Evolutionary conservation across 2,797 vertebrate species (phyloP).

Genomic region (Schizothorax lantsangensis): DNA sequence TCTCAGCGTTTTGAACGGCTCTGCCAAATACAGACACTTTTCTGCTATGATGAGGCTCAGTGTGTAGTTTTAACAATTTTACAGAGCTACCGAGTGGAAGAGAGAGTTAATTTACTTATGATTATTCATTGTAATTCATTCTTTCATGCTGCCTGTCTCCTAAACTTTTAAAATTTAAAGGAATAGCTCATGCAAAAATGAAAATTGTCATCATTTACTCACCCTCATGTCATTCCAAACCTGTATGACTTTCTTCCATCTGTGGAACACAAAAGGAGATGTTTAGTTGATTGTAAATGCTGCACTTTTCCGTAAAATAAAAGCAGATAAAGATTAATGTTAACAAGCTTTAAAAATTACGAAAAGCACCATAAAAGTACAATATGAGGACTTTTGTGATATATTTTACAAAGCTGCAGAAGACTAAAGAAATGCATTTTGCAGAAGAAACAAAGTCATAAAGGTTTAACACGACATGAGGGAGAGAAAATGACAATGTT

Average conservation of each 20-base stretch:
- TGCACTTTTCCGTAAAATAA: neutral
- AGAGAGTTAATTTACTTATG: neutral
- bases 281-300: neutral
- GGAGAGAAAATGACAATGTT: neutral
- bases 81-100: constrained; percentile 20
- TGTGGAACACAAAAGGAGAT: neutral
- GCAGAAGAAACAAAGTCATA: neutral
- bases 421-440: neutral
- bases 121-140: constrained; percentile 23
- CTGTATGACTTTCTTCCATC: neutral
- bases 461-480: neutral
- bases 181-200: neutral
- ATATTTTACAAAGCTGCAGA: neutral
- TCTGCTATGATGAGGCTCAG: constrained; percentile 14
- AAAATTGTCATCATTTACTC: neutral
- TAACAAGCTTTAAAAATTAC: neutral
- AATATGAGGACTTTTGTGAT: neutral
- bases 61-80: neutral
- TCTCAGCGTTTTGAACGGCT: constrained; percentile 24
- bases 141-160: neutral
- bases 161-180: neutral
- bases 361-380: neutral
- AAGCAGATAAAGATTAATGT: neutral
- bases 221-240: neutral
- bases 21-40: neutral